Conservation (phyloP, 2,888 invertebrate species). For the Dryocosmus kuriphilus region DNA sequence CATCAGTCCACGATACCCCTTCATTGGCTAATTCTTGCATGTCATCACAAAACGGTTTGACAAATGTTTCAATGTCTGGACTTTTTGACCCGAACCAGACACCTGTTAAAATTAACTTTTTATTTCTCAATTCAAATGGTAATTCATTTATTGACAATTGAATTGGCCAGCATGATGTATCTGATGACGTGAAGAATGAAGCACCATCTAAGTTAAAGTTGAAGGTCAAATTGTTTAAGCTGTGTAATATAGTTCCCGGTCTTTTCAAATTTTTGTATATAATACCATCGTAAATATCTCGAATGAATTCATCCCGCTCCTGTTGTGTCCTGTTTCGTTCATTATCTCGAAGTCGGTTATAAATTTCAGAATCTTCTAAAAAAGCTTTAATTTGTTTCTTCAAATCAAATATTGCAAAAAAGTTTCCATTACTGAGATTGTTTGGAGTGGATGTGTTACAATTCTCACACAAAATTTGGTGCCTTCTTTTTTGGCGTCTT, state of each 20-base stretch:
- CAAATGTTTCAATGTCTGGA: slow-evolving; percentile 15
- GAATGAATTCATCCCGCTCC: slow-evolving; percentile 4
- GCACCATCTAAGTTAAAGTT: slow-evolving; percentile 40
- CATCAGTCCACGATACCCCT: slow-evolving; percentile 36
- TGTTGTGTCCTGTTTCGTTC: neutral
- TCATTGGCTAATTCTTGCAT: neutral
- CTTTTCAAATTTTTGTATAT: slow-evolving; percentile 26
- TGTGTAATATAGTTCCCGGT: slow-evolving; percentile 17
- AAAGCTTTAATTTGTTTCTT: neutral
- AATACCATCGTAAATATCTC: slow-evolving; percentile 34
- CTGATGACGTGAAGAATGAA: slow-evolving; percentile 37
- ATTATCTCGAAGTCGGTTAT: neutral
- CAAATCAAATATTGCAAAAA: neutral
- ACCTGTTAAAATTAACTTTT: slow-evolving; percentile 32
- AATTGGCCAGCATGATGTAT: slow-evolving; percentile 26
- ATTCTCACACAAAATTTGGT: too few species aligned
- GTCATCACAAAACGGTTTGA: slow-evolving; percentile 25
- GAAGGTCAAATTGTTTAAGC: slow-evolving; percentile 21
- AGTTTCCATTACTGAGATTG: neutral
- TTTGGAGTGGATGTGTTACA: neutral
- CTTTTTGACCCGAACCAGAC: slow-evolving; percentile 36
- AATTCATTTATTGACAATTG: slow-evolving; percentile 40
- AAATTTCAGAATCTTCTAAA: neutral
- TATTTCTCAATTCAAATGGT: slow-evolving; percentile 16
- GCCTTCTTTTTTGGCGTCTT: too few species aligned